These are phyloP conservation scores for Amblyornis subalaris DNA, from an alignment of 2,113 vertebrate genomes.

Conservation along the genomic window DNA sequence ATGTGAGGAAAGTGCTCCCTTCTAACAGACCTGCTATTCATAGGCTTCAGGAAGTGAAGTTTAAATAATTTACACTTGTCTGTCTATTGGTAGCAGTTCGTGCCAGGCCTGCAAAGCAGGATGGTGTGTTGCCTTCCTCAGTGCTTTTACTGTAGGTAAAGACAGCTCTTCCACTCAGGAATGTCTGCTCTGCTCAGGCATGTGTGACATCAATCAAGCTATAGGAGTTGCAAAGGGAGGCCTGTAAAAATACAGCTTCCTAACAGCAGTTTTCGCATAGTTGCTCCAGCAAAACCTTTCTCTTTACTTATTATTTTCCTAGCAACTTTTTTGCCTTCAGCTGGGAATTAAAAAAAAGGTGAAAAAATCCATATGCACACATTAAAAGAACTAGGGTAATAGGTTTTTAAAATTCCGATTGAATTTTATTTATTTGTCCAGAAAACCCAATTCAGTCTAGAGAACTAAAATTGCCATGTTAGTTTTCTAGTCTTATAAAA, in stretches of 20 bases:
- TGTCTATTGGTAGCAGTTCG: not conserved
- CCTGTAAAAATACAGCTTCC: not conserved
- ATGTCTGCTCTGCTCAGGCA: not conserved
- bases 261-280: not conserved
- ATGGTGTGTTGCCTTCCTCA: not conserved
- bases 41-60: not conserved
- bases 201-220: not conserved
- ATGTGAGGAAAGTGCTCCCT: not conserved
- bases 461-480: not conserved
- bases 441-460: not conserved
- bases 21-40: not conserved
- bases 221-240: not conserved
- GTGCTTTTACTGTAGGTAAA: not conserved
- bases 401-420: not conserved
- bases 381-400: not conserved
- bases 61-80: not conserved
- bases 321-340: not conserved
- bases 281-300: not conserved
- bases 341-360: not conserved
- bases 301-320: not conserved
- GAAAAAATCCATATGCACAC: not conserved
- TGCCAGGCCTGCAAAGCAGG: not conserved
- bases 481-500: not conserved
- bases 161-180: not conserved
- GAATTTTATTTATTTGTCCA: not conserved